These are phyloP conservation scores for Tachystola acroxantha DNA, from an alignment of 2,888 invertebrate species.

Conservation along the genomic window DNA sequence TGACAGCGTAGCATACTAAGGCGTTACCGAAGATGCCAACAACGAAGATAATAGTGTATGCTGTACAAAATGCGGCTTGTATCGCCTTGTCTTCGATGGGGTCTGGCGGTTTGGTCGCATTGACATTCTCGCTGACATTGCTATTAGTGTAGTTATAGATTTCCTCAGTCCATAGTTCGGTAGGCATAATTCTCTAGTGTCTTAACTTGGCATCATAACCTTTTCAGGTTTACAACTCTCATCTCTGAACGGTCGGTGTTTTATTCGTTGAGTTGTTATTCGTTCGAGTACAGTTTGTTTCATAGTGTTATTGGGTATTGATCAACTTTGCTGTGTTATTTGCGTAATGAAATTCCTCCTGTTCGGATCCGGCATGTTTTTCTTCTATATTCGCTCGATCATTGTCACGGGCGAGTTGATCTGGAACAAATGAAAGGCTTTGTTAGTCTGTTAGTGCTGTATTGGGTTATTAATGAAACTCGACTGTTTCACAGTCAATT, in stretches of 20 bases:
- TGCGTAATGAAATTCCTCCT: neutral
- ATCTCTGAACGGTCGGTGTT: constrained; percentile 31
- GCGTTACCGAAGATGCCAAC: constrained; percentile 90
- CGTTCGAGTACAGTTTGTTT: constrained; percentile 6
- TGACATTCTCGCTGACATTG: constrained; percentile 35
- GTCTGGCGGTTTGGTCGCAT: constrained; percentile 43
- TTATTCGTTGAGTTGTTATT: constrained; percentile 20
- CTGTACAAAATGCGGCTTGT: constrained; percentile 84
- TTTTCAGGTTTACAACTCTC: constrained; percentile 44
- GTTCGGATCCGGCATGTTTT: neutral
- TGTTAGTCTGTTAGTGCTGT: neutral
- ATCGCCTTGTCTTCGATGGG: constrained; percentile 82
- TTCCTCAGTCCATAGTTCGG: constrained; percentile 50
- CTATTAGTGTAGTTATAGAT: constrained; percentile 36
- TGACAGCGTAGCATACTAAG: constrained; percentile 92
- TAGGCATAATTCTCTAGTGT: constrained; percentile 55
- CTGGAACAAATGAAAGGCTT: constrained; percentile 5
- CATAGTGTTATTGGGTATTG: constrained; percentile 11
- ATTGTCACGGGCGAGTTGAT: neutral
- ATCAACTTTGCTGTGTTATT: constrained; percentile 4
- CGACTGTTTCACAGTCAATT: no score
- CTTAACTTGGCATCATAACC: constrained; percentile 63
- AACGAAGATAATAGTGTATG: constrained; percentile 88
- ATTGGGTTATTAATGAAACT: no score
- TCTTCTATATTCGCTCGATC: neutral